Evolutionary conservation across 2,113 vertebrate species (phyloP), one percentile per base, ranked within the genome.

Genomic region (Elephas maximus): DNA sequence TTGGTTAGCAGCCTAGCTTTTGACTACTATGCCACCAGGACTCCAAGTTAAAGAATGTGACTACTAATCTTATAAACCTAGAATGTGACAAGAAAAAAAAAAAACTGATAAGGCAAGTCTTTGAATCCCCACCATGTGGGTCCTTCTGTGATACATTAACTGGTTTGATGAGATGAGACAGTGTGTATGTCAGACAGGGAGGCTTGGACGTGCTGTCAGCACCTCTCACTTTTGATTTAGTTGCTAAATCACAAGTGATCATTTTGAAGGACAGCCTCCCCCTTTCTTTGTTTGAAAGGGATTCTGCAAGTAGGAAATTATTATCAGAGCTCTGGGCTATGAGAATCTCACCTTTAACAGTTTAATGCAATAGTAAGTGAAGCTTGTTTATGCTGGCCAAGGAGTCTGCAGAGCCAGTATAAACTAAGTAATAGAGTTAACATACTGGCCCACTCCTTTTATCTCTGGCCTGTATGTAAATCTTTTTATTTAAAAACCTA

Each of bases 31-130:
- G 53, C 53, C 53, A 57, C 53, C 14, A 17, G 53, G 53, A 14
- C 53, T 57, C 12, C 11, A 57, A 57, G 53, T 9, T 57, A 90
- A 92, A 94, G 73, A 84, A 90, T 80, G 28, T 95, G 53, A 78
- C 53, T 79, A n/a, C 73, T 85, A 30, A 78, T 93, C 60, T 88
- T 62, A 2, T 95, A 90, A 96, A 88, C 57, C 44, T 93, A 91
- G 94, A 48, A 78, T 45, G 24, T 77, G 41, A 45, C 30, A 17
- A n/a, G 9, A 60, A 33, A 53, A 48, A 33, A 53, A 48, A 78
- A n/a, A 87, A 90, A n/a, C 73, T 90, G 86, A 90, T 28, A 93
- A 90, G n/a, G 37, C 63, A 62, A 71, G 24, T 90, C 63, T 94
- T 79, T 91, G 62, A 76, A 10, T 77, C 53, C 53, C 93, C 30